A percentile compares a stretch with the other conserved stretches of the same genome.
Conservation (phyloP, 2,113 vertebrate genomes). For the Morone chrysops region DNA sequence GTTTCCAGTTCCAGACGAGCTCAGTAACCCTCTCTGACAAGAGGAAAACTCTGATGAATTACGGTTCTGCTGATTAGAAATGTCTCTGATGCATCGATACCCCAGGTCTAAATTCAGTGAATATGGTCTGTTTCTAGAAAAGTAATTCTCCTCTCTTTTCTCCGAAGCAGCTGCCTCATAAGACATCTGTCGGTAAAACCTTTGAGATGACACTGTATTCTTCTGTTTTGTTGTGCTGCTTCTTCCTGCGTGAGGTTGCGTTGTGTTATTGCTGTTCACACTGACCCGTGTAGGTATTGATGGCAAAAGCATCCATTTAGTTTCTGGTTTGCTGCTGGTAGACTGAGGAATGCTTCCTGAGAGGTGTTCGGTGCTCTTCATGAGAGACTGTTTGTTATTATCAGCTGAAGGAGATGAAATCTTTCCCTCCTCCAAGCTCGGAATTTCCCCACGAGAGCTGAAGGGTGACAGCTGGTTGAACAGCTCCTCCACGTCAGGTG, state of each 20-base stretch:
- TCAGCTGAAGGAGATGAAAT: constrained; percentile 33
- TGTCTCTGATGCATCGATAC: constrained; percentile 81
- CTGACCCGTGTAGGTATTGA: constrained; percentile 29
- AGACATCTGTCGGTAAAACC: constrained; percentile 80
- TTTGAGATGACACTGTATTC: constrained; percentile 70
- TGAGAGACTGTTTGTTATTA: constrained; percentile 23
- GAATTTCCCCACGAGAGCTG: constrained; percentile 35
- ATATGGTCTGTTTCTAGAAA: constrained; percentile 78
- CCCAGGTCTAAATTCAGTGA: constrained; percentile 85
- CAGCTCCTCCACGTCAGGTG: constrained; percentile 89
- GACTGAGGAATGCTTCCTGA: constrained; percentile 54
- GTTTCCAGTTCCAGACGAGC: constrained; percentile 52
- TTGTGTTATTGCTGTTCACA: constrained; percentile 36
- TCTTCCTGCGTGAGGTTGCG: constrained; percentile 64
- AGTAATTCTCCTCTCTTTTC: constrained; percentile 70
- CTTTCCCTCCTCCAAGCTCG: constrained; percentile 46
- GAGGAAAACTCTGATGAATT: constrained; percentile 66
- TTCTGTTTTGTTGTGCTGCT: constrained; percentile 72
- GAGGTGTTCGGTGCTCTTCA: constrained; percentile 36
- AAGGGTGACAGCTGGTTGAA: constrained; percentile 76
- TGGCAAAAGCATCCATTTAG: constrained; percentile 58
- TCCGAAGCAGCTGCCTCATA: constrained; percentile 71
- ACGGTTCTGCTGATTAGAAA: constrained; percentile 79
- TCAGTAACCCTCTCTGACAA: constrained; percentile 50
- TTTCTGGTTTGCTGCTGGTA: constrained; percentile 54